phyloP scores from a whole-genome alignment of 2,888 invertebrate species.

The Platynereis dumerilii region DNA sequence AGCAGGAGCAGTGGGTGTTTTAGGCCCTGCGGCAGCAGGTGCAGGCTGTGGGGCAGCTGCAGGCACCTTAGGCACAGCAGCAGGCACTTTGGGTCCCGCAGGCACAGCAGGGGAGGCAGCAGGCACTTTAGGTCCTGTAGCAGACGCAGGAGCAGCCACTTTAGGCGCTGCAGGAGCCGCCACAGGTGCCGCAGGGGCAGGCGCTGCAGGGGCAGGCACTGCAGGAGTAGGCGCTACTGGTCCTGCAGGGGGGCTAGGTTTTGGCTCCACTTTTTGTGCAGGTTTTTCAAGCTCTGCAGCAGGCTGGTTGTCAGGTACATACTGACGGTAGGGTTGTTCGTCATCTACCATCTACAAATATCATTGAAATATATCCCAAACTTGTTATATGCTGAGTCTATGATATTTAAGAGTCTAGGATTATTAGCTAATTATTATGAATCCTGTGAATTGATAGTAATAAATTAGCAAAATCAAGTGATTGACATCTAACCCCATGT shows the following conservation, averaged over 20 bases:
- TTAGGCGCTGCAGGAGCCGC: conserved; percentile 4
- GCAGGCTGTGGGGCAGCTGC: conserved; percentile 12
- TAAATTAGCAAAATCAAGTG: too few species aligned
- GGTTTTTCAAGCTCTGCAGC: background rate
- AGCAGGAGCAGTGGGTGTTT: conserved; percentile 8
- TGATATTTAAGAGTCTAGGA: too few species aligned
- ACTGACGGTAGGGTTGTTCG: too few species aligned
- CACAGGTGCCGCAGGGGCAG: conserved; percentile 10
- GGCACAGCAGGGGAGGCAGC: conserved; percentile 15
- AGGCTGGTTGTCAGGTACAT: background rate
- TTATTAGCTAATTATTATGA: too few species aligned
- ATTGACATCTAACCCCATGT: too few species aligned
- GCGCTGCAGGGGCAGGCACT: conserved; percentile 18
- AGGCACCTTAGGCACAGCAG: conserved; percentile 5
- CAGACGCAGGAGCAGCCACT: conserved; percentile 9
- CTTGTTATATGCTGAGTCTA: too few species aligned
- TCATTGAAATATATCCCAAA: too few species aligned
- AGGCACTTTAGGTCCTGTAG: conserved; percentile 17
- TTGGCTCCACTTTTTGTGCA: background rate
- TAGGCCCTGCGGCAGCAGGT: background rate
- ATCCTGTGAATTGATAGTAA: too few species aligned
- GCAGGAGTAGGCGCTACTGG: conserved; percentile 13
- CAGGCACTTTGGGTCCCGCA: conserved; percentile 2
- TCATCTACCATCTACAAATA: too few species aligned
- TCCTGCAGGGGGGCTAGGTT: too few species aligned